Base-by-base conservation (phyloP, 2,888 invertebrate genomes). In the Atethmia centrago region DNA sequence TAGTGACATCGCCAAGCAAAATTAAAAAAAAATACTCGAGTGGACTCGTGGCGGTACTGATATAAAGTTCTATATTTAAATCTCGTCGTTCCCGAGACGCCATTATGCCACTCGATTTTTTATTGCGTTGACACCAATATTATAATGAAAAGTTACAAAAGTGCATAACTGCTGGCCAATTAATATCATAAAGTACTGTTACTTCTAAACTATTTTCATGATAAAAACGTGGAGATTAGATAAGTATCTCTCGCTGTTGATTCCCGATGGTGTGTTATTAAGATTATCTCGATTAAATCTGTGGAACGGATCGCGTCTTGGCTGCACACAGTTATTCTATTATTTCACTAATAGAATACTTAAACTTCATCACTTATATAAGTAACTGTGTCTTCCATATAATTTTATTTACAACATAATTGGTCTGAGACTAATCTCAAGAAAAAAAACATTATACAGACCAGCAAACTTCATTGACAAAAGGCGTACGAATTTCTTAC, bases 41-140 rank as follows among this genome's bases (percentile, higher is more conserved):
- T 90, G 88, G 85, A 86, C 87, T 84, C 84, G 88, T 80, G 83
- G 86, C 75, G 85, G 84, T 93, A 91, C 93, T 93, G 92, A 93
- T 95, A 95, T 95, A 95, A 95, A 95, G 93, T 94, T 95, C 95
- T 95, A 95, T 92, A 92, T 94, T 94, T 93, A 92, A 94, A 94
- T 91, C 92, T 90, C 91, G 89, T 92, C 91, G 92, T 89, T 88
- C 78, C 80, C 80, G 88, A 88, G 88, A 88, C 89, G 87, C 87
- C 86, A 89, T 91, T 92, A 92, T 91, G 89, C 92, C 90, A 92
- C 89, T 82, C 79, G 79, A 82, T 82, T 80, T 80, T 87, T 90
- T 90, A 88, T 79, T 81, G 77, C 64, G 77, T 82, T 87, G 87
- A 87, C 87, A 85, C 83, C 75, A 79, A 83, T 84, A 84, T 82